Percentiles rank a stretch among this genome's conserved stretches.
Conservation (phyloP, 1,140 invertebrate genomes). For the Apocrypta bakeri region DNA sequence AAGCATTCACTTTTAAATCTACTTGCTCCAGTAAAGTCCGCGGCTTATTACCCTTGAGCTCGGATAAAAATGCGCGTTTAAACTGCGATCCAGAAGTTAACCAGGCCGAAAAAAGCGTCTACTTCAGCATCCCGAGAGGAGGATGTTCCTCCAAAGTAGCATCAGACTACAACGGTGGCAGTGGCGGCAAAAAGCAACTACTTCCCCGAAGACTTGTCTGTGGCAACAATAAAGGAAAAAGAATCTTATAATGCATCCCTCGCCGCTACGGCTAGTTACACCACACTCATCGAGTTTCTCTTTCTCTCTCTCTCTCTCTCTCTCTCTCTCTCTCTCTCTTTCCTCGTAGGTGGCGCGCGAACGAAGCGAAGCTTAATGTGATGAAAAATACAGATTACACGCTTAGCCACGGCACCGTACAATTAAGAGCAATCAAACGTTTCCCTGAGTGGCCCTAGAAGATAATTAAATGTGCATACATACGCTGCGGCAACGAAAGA, state of each 20-base stretch:
- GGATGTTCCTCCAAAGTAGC: not conserved
- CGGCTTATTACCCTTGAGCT: not conserved
- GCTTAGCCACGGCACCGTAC: slow-evolving; percentile 43
- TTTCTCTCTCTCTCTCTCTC: not conserved
- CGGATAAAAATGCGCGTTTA: not conserved
- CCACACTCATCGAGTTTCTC: too few species aligned
- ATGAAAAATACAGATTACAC: slow-evolving; percentile 52
- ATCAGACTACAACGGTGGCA: not conserved
- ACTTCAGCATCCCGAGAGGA: not conserved
- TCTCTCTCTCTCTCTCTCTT: not conserved
- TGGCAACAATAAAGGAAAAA: not conserved
- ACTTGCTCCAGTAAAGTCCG: too few species aligned
- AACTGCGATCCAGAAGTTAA: slow-evolving; percentile 2
- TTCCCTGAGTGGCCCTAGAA: slow-evolving; percentile 44
- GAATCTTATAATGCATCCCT: not conserved
- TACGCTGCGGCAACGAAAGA: slow-evolving; percentile 47
- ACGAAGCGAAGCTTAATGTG: not conserved
- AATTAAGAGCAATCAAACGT: slow-evolving; percentile 55
- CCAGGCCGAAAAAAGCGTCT: not conserved
- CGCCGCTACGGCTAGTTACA: not conserved
- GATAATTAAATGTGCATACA: slow-evolving; percentile 56
- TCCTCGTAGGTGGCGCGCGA: slow-evolving; percentile 3
- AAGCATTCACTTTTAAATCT: not conserved
- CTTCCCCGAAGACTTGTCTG: slow-evolving; percentile 25
- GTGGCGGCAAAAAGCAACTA: not conserved